Percentiles rank a stretch among this genome's conserved stretches.
These are phyloP conservation scores for Flexamia atlantica DNA, from an alignment of 2,888 invertebrate genomes.

Conservation along the genomic window DNA sequence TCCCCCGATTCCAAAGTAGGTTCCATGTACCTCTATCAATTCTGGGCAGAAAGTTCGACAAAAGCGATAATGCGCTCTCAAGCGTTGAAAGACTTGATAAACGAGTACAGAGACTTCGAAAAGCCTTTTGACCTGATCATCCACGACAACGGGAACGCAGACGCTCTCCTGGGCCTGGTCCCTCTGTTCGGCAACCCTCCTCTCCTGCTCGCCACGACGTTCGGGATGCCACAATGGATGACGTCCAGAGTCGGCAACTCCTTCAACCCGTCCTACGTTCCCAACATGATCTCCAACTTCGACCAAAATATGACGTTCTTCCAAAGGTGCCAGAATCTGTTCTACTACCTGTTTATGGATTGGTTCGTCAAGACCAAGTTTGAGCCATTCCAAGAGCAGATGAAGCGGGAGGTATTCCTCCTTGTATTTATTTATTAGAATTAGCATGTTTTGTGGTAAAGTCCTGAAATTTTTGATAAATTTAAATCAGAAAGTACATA, in stretches of 20 bases:
- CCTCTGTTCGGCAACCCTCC: constrained; percentile 42
- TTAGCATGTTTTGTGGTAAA: too few species aligned
- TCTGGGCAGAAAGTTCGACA: neutral
- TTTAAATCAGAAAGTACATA: too few species aligned
- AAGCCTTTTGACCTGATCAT: constrained; percentile 51
- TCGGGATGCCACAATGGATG: constrained; percentile 44
- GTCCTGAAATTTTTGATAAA: too few species aligned
- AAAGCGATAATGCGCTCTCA: constrained; percentile 22
- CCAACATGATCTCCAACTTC: constrained; percentile 12
- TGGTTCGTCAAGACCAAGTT: constrained; percentile 2
- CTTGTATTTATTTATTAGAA: too few species aligned
- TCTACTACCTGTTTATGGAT: constrained; percentile 22
- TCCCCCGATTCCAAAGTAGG: constrained; percentile 12
- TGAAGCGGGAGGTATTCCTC: constrained; percentile 19
- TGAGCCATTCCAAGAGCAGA: constrained; percentile 20
- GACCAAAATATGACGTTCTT: constrained; percentile 34
- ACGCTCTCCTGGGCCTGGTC: constrained; percentile 24
- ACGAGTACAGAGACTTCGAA: neutral
- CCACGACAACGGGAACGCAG: neutral
- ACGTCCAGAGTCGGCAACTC: constrained; percentile 23
- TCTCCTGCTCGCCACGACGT: constrained; percentile 18
- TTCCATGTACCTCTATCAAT: constrained; percentile 8
- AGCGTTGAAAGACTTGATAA: constrained; percentile 29
- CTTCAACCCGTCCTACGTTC: constrained; percentile 51
- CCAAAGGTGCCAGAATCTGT: constrained; percentile 17